Evolutionary conservation across 2,888 invertebrate genomes (phyloP), one percentile per base, ranked within the genome.

Genomic region (Nemotelus pantherinus): DNA sequence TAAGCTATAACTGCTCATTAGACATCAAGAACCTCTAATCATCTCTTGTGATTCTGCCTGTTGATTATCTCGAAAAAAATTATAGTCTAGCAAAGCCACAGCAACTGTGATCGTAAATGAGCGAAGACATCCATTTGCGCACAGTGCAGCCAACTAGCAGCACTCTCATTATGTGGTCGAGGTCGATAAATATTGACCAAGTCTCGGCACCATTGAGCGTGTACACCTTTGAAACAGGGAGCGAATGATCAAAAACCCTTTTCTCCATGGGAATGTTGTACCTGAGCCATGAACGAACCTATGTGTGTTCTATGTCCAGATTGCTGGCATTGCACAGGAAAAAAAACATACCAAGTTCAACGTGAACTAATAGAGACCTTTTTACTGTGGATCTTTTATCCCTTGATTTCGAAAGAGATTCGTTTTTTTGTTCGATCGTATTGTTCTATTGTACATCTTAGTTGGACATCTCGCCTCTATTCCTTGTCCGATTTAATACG

Each of bases 381-480:
- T 55, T 55, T 60, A 39, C 48, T 74, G 47, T 39, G 74, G 53
- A 67, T 6, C 72, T 58, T 68, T 68, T 68, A 50, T 68, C 68
- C 68, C 48, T 68, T 41, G 45, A 47, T 43, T 7, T 70, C 55
- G 55, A 9, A 70, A 70, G 70, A 58, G 44, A 4, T 71, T 63
- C 39, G 45, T 6, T 77, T 44, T 64, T 63, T 76, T 47, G 60
- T 39, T n/a, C 41, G 57, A 55, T 48, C 81, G 81, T 78, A 72
- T 74, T 76, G 65, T 63, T 72, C 77, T 72, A 74, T 85, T 85
- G 84, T 85, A 82, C 83, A 82, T 83, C 84, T 81, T 83, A 82
- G 85, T 85, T 85, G 85, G 85, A 85, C 85, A 85, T 85, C 85
- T 85, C 85, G 85, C 85, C 85, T 70, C 53, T 85, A 81, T 81